A percentile compares a stretch with the other conserved stretches of the same genome.
phyloP scores from a whole-genome alignment of 2,888 invertebrate species.

The Catocala sponsa region DNA sequence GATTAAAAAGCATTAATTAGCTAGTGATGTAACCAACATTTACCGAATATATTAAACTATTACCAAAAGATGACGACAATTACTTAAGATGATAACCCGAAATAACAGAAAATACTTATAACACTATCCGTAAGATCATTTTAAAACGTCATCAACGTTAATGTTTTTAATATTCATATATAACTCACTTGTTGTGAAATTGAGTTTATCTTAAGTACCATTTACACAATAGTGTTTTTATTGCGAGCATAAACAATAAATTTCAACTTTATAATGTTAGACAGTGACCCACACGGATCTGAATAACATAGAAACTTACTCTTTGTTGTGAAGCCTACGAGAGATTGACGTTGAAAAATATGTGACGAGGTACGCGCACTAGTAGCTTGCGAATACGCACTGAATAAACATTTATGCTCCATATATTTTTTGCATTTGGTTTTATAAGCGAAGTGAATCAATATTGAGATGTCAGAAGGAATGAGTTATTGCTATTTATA shows the following conservation, averaged over 20 bases:
- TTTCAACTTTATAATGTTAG: conserved; percentile 11
- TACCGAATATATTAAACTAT: no score
- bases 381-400: conserved; percentile 68
- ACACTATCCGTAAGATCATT: no score
- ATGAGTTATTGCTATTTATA: conserved; percentile 22
- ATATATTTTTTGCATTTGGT: conserved; percentile 57
- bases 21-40: no score
- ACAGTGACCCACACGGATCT: conserved; percentile 46
- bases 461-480: conserved; percentile 21
- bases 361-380: conserved; percentile 63
- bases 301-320: conserved; percentile 42
- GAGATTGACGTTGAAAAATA: conserved; percentile 76
- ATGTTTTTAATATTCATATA: not conserved
- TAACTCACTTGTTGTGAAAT: not conserved
- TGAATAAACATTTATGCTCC: conserved; percentile 72
- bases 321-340: conserved; percentile 45
- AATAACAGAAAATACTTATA: no score
- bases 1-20: no score
- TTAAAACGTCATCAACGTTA: no score
- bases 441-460: conserved; percentile 20
- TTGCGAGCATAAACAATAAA: conserved; percentile 11
- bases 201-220: conserved; percentile 1
- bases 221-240: conserved; percentile 8
- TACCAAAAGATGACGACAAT: no score
- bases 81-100: no score